Conservation (phyloP, 2,888 invertebrate genomes). For the Lutraria lutraria region DNA sequence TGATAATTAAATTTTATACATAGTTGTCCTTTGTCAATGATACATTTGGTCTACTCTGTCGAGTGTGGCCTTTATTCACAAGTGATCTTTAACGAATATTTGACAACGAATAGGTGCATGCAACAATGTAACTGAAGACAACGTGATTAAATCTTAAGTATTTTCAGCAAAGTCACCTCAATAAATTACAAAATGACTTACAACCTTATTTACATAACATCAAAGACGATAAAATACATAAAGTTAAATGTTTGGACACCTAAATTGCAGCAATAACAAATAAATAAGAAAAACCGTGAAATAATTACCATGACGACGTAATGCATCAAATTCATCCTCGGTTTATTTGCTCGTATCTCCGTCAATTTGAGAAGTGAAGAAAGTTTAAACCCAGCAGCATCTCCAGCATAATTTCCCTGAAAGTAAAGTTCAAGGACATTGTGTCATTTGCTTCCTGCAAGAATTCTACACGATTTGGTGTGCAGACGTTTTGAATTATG, state of each 20-base stretch:
- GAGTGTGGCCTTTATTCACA: no score
- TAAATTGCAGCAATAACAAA: neutral
- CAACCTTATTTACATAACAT: conserved; percentile 7
- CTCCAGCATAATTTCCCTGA: conserved; percentile 88
- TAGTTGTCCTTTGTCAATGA: no score
- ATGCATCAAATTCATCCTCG: conserved; percentile 88
- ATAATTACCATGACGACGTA: conserved; percentile 84
- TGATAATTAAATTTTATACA: no score
- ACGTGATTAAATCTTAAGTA: neutral
- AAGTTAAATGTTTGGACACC: neutral
- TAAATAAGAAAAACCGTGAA: neutral
- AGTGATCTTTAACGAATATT: no score
- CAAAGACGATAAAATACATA: conserved; percentile 16
- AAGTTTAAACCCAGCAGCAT: conserved; percentile 88
- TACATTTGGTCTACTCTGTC: no score
- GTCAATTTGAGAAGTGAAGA: conserved; percentile 87
- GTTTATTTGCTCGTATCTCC: conserved; percentile 88
- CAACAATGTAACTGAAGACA: neutral
- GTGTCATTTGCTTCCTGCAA: neutral
- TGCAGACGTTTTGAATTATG: neutral
- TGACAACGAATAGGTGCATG: neutral
- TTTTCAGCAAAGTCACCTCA: conserved; percentile 23
- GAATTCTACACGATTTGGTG: neutral
- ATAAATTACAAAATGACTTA: conserved; percentile 7
- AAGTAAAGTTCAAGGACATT: conserved; percentile 34